Evolutionary conservation across 2,888 invertebrate genomes (phyloP), one percentile per base, ranked within the genome.

Genomic region (Lordiphosa andalusiaca): DNA sequence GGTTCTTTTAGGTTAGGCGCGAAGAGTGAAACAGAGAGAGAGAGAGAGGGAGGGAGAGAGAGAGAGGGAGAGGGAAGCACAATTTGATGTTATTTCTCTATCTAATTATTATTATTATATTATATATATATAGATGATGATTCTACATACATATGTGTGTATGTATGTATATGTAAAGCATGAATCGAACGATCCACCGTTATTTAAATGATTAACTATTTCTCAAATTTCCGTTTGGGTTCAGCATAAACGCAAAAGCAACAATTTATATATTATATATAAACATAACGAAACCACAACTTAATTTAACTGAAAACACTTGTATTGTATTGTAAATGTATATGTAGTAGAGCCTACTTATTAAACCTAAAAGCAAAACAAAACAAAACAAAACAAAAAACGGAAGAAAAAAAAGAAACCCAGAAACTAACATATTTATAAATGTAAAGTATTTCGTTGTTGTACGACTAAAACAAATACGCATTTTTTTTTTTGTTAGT

Each of bases 121-220:
- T 19, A 19, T 19, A 25, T 25, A 41, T 23, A 42, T 42, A 42
- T 23, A 23, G 10, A 30, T 30, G 10, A 30, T 30, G 9, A 30
- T 30, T 30, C 30, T 30, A 59, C 53, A 44, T 54, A 53, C 53
- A 57, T 55, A 56, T 13, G 36, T 36, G 30, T 48, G 35, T 35
- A 23, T 50, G 38, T 55, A 13, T 55, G 50, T 41, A 35, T 61
- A 64, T 52, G 58, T 61, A 59, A 48, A 58, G 40, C 64, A 72
- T 78, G 81, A 77, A 84, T 86, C 78, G 81, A 86, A 87, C 77
- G 86, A 87, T 84, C 87, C 86, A 86, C 87, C 86, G 87, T 85
- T 85, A 83, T 80, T 83, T 81, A 69, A 85, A 86, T 78, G 70
- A 77, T 83, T 72, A 73, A 69, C 49, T 75, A 65, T 67, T 53